A percentile compares a stretch with the other conserved stretches of the same genome.
These are phyloP conservation scores for Tenebrio molitor DNA, from an alignment of 1,140 invertebrate genomes.

Conservation along the genomic window DNA sequence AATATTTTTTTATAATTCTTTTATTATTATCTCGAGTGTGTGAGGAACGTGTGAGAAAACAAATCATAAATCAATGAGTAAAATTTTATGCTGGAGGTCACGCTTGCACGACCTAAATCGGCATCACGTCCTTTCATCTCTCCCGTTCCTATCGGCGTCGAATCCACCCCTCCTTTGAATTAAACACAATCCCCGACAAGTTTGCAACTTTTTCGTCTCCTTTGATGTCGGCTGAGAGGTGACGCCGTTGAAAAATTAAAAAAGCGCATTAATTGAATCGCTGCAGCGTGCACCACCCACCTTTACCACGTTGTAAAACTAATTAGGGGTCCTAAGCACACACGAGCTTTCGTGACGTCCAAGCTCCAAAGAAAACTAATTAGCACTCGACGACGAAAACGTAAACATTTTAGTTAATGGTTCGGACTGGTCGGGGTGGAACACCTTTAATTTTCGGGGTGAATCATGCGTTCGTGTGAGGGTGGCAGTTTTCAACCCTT, in stretches of 20 bases:
- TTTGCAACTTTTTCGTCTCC: not conserved
- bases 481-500: no score
- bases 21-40: not conserved
- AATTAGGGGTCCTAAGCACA: not conserved
- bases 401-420: not conserved
- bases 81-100: not conserved
- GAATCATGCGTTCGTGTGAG: no score
- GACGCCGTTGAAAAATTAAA: not conserved
- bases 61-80: not conserved
- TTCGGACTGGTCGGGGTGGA: no score
- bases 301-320: not conserved
- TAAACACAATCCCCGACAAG: not conserved
- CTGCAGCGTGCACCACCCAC: not conserved
- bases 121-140: not conserved
- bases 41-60: not conserved
- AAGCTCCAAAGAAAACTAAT: not conserved
- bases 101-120: not conserved
- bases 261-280: slow-evolving; percentile 7
- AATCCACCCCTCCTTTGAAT: not conserved
- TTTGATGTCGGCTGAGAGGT: not conserved
- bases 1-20: not conserved
- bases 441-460: no score
- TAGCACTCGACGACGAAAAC: not conserved
- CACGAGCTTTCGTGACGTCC: not conserved
- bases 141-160: not conserved